phyloP scores from a whole-genome alignment of 2,113 vertebrate species.

The Hemiscyllium ocellatum region DNA sequence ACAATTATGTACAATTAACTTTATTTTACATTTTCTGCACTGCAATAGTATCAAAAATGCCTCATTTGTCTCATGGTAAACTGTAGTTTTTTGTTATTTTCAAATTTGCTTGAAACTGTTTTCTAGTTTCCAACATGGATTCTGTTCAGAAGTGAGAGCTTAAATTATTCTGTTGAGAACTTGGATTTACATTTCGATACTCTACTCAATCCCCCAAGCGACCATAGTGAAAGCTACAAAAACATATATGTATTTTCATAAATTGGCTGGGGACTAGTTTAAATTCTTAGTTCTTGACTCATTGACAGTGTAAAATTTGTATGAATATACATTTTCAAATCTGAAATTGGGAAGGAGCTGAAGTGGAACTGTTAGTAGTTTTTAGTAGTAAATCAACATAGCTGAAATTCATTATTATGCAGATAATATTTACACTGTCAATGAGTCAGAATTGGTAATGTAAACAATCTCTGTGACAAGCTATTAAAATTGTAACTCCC shows the following conservation, averaged over 20 bases:
- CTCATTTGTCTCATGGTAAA: neutral
- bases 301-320: constrained; percentile 12
- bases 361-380: neutral
- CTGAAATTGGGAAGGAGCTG: constrained; percentile 10
- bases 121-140: neutral
- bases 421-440: neutral
- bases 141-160: neutral
- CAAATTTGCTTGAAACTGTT: neutral
- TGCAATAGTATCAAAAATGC: neutral
- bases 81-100: neutral
- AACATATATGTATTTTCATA: constrained; percentile 17
- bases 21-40: neutral
- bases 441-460: neutral
- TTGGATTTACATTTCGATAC: neutral
- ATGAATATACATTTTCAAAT: constrained; percentile 22
- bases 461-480: neutral
- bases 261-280: constrained; percentile 22
- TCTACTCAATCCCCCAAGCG: neutral
- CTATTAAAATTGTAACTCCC: neutral
- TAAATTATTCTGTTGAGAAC: constrained; percentile 12
- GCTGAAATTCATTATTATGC: neutral
- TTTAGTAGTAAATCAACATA: neutral
- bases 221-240: constrained; percentile 18
- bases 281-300: constrained; percentile 27
- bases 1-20: neutral